Conservation (phyloP, 2,797 vertebrate species). For the Lutjanus argentimaculatus region DNA sequence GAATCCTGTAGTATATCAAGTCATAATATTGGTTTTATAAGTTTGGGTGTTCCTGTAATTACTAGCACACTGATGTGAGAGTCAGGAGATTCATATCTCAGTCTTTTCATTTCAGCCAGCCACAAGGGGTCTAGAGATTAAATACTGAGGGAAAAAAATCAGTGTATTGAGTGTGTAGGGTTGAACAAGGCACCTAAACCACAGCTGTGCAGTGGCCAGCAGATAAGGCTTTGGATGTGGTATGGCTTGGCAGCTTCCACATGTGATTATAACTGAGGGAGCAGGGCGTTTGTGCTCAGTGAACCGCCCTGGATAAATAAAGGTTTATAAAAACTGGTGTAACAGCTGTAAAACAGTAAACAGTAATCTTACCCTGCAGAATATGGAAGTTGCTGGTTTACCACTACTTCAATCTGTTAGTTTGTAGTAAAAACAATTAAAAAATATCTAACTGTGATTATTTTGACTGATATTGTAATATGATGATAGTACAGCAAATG, state of each 20-base stretch:
- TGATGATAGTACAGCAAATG: no score
- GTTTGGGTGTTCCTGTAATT: background rate
- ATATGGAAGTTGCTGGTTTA: no score
- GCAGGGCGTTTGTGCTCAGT: background rate
- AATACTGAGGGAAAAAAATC: background rate
- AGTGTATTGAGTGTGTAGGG: background rate
- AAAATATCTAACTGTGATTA: no score
- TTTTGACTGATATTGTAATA: no score
- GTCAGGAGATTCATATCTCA: background rate
- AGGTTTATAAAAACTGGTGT: slow-evolving; percentile 15
- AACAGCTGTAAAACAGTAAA: background rate
- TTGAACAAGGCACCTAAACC: slow-evolving; percentile 10
- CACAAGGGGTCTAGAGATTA: background rate
- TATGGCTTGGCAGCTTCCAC: background rate
- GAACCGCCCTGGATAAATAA: slow-evolving; percentile 42
- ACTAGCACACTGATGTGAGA: background rate
- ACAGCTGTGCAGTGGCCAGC: background rate
- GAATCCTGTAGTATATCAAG: background rate
- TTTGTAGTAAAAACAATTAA: no score
- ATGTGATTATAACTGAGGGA: slow-evolving; percentile 11
- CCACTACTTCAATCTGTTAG: no score
- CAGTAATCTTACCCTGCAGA: no score
- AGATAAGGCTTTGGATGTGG: slow-evolving; percentile 5
- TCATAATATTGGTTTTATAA: background rate
- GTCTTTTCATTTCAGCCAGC: background rate